Base-by-base conservation (phyloP, 1,140 invertebrate species). In the Nymphalis io region DNA sequence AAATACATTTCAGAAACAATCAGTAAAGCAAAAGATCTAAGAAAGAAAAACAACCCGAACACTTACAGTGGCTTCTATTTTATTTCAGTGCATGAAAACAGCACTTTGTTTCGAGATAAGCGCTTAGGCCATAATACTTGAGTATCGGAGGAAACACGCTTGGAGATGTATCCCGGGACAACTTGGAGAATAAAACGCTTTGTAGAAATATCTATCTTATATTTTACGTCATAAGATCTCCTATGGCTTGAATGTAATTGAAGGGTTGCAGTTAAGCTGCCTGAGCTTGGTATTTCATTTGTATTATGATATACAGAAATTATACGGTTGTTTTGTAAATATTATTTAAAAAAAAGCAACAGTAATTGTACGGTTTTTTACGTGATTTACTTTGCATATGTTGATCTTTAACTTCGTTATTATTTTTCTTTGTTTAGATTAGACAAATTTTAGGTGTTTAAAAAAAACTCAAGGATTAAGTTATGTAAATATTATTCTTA, bases 21-120 rank as follows among this genome's bases (percentile, higher is more conserved):
- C 64, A 13, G 42, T 39, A 66, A 67, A 23, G 18, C 48, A 68
- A 53, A 63, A 46, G 38, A 63, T 27, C 48, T 51, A 63, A 63
- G 23, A 63, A 68, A 68, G 42, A 62, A 68, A 68, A 72, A 68
- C 40, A 38, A 48, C 38, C 60, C 57, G 62, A 39, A 42, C 64
- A 65, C 60, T 62, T 33, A 71, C 20, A 70, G 21, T 62, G 39
- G 62, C 70, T 68, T 68, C 66, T 62, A 66, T 73, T 75, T 76
- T 76, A 67, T 68, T 61, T 73, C 65, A 65, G 27, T 58, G 65
- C 73, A 78, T 78, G 70, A 75, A 74, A 78, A 78, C 73, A 68
- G 65, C 76, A 75, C 68, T 78, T 73, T 75, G 72, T 78, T 72
- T 67, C 71, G 44, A 74, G 70, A 72, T 73, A 73, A 70, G 73